phyloP scores from a whole-genome alignment of 2,113 vertebrate species.

The Calypte anna region DNA sequence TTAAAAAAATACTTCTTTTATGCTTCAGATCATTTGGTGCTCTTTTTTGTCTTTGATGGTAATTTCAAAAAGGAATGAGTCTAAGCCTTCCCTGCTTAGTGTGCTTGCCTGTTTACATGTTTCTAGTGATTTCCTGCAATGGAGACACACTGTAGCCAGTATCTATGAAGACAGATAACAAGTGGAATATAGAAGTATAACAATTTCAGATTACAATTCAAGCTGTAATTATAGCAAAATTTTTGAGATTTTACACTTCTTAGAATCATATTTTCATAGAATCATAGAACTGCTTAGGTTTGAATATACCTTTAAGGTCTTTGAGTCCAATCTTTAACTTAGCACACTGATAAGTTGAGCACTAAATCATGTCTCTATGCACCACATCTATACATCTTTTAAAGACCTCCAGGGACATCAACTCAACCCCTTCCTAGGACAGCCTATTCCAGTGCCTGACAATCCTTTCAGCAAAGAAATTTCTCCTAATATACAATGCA shows the following conservation, averaged over 20 bases:
- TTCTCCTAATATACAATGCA: no score
- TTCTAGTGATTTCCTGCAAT: not conserved
- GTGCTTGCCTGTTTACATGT: not conserved
- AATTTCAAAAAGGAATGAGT: not conserved
- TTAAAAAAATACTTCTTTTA: not conserved
- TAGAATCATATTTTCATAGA: no score
- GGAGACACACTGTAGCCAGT: fast-evolving
- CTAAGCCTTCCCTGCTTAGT: not conserved
- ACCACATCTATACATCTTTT: no score
- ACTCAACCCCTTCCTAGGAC: no score
- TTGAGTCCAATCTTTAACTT: no score
- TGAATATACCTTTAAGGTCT: no score
- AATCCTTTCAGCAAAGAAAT: no score
- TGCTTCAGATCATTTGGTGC: not conserved
- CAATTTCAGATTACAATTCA: not conserved
- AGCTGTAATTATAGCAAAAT: not conserved
- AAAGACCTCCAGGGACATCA: no score
- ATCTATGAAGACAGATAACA: not conserved
- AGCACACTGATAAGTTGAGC: no score
- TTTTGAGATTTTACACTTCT: not conserved
- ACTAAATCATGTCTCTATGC: no score
- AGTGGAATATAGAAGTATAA: not conserved
- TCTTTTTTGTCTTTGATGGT: not conserved
- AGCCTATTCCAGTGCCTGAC: no score
- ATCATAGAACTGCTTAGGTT: no score